Conservation (phyloP, 2,888 invertebrate genomes). For the Stomorhina lunata region DNA sequence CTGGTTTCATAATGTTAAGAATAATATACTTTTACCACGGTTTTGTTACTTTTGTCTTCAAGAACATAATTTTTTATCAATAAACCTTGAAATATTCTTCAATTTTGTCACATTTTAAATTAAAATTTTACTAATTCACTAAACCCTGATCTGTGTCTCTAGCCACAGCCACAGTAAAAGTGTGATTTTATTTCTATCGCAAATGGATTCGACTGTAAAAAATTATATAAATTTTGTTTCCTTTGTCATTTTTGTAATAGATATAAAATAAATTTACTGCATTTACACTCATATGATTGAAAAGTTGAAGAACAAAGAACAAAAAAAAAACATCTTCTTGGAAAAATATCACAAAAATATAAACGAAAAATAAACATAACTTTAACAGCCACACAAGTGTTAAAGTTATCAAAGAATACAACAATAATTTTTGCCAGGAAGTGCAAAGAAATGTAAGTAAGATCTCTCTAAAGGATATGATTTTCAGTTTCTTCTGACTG, state of each 20-base stretch:
- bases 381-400: slow-evolving; percentile 5
- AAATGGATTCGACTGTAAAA: too few species aligned
- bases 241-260: not conserved
- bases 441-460: not conserved
- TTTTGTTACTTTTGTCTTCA: too few species aligned
- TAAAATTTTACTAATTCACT: too few species aligned
- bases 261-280: slow-evolving; percentile 30
- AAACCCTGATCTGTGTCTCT: not conserved
- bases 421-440: not conserved
- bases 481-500: slow-evolving; percentile 40
- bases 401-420: not conserved
- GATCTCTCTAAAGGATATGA: slow-evolving; percentile 31
- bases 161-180: not conserved
- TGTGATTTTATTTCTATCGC: not conserved
- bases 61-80: too few species aligned
- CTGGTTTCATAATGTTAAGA: too few species aligned
- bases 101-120: too few species aligned
- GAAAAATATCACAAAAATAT: too few species aligned
- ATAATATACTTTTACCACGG: too few species aligned
- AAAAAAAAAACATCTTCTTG: not conserved
- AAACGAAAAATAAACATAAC: slow-evolving; percentile 20
- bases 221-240: too few species aligned
- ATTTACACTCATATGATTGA: slow-evolving; percentile 22
- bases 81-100: too few species aligned
- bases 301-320: slow-evolving; percentile 1